Percentiles rank a stretch among this genome's conserved stretches.
phyloP scores from a whole-genome alignment of 1,140 invertebrate genomes.

The Aporrectodea caliginosa region DNA sequence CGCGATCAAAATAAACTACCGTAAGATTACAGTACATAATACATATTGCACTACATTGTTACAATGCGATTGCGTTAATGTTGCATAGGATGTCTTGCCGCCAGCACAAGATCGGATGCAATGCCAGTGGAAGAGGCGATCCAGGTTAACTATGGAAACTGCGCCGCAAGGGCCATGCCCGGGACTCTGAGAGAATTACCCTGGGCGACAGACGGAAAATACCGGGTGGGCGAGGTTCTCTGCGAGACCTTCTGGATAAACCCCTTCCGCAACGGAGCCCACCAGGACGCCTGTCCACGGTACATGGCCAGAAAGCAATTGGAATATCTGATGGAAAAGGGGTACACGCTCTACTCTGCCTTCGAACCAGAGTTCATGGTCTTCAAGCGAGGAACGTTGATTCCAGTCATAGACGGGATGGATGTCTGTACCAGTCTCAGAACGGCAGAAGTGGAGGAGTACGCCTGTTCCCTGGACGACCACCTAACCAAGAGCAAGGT shows the following conservation, averaged over 20 bases:
- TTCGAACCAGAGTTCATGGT: conserved; percentile 30
- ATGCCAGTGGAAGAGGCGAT: too few relatives aligned
- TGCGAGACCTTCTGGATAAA: conserved; percentile 21
- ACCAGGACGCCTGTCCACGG: conserved; percentile 21
- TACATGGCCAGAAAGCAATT: conserved; percentile 28
- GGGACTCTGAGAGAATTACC: background rate
- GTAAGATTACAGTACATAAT: too few relatives aligned
- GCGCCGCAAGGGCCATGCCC: too few relatives aligned
- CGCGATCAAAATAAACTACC: too few relatives aligned
- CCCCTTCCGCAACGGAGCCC: conserved; percentile 3
- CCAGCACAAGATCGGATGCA: too few relatives aligned
- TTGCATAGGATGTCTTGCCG: too few relatives aligned
- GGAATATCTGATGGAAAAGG: conserved; percentile 13
- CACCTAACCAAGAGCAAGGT: conserved; percentile 7
- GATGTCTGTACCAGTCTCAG: conserved; percentile 6
- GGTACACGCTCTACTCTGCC: conserved; percentile 19
- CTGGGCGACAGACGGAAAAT: background rate
- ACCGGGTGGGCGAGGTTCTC: conserved; percentile 21
- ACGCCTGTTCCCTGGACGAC: conserved; percentile 7
- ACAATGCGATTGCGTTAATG: too few relatives aligned
- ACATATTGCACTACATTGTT: too few relatives aligned
- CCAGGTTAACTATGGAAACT: too few relatives aligned
- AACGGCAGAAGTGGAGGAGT: conserved; percentile 16
- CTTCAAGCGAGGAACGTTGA: background rate
- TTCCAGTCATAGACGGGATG: conserved; percentile 5